A percentile compares a stretch with the other conserved stretches of the same genome.
Evolutionary conservation across 1,140 invertebrate species (phyloP).

Genomic region (Ceratosolen fusciceps): DNA sequence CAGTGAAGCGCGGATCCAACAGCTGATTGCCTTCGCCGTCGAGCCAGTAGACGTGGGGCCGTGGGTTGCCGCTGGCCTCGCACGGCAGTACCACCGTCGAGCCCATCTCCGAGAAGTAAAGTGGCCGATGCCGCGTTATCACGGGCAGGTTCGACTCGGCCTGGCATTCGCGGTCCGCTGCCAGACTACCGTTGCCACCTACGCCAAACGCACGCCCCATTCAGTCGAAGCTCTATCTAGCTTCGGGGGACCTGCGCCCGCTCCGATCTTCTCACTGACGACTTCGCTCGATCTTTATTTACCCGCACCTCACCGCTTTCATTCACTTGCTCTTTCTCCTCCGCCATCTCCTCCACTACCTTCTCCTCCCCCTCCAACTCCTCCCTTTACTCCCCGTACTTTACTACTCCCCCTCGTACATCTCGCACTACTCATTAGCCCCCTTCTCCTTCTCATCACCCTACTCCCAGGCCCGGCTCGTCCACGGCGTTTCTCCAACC

Average conservation of each 20-base stretch:
- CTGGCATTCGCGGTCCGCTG: neutral
- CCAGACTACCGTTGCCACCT: slow-evolving; percentile 6
- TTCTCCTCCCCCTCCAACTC: neutral
- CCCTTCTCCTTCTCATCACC: neutral
- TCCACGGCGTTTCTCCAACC: too few relatives aligned
- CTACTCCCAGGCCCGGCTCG: too few relatives aligned
- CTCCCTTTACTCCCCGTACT: neutral
- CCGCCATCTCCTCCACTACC: too few relatives aligned
- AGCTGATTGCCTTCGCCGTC: slow-evolving; percentile 74
- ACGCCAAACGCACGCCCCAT: neutral
- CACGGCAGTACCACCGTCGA: slow-evolving; percentile 80
- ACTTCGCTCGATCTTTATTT: neutral
- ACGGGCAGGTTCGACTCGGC: slow-evolving; percentile 19
- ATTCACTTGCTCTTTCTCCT: neutral
- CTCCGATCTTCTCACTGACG: neutral
- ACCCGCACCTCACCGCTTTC: neutral
- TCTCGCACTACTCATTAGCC: neutral
- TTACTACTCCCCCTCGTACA: neutral
- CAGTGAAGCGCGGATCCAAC: slow-evolving; percentile 69
- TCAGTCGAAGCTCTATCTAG: neutral
- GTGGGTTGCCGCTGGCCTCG: slow-evolving; percentile 76
- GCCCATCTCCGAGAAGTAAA: slow-evolving; percentile 71
- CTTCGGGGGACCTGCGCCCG: neutral
- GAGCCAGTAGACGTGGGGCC: slow-evolving; percentile 78
- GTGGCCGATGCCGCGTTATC: slow-evolving; percentile 51